phyloP scores from a whole-genome alignment of 2,888 invertebrate species.

The Hanleya hanleyi region DNA sequence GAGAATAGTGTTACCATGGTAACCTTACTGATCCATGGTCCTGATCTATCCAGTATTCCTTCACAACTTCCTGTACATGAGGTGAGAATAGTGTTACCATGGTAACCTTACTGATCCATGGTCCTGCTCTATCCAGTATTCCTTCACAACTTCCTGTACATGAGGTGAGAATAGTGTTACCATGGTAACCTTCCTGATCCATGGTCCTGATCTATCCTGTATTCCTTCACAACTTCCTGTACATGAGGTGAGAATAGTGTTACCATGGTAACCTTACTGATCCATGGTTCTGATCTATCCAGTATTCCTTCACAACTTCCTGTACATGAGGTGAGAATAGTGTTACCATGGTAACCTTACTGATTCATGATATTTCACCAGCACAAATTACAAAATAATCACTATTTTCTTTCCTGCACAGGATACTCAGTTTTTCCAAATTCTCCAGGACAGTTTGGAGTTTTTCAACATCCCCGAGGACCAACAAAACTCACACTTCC shows the following conservation, averaged over 20 bases:
- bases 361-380: too few relatives aligned
- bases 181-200: too few relatives aligned
- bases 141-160: constrained; percentile 99
- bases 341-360: too few relatives aligned
- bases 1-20: constrained; percentile 85
- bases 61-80: constrained; percentile 97
- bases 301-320: constrained; percentile 99
- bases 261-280: too few relatives aligned
- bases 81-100: constrained; percentile 60
- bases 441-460: constrained; percentile 95
- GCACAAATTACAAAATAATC: too few relatives aligned
- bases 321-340: constrained; percentile 80
- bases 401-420: too few relatives aligned
- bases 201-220: constrained; percentile 89
- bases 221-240: constrained; percentile 99
- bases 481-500: constrained; percentile 90
- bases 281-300: constrained; percentile 89
- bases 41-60: constrained; percentile 90
- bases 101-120: constrained; percentile 98
- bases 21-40: constrained; percentile 97
- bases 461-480: constrained; percentile 97
- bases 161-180: constrained; percentile 72
- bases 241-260: constrained; percentile 80
- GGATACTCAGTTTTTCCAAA: constrained; percentile 96
- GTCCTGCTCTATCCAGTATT: constrained; percentile 89